These are phyloP conservation scores for Syrista parreyssii DNA, from an alignment of 2,888 invertebrate species.

Conservation along the genomic window DNA sequence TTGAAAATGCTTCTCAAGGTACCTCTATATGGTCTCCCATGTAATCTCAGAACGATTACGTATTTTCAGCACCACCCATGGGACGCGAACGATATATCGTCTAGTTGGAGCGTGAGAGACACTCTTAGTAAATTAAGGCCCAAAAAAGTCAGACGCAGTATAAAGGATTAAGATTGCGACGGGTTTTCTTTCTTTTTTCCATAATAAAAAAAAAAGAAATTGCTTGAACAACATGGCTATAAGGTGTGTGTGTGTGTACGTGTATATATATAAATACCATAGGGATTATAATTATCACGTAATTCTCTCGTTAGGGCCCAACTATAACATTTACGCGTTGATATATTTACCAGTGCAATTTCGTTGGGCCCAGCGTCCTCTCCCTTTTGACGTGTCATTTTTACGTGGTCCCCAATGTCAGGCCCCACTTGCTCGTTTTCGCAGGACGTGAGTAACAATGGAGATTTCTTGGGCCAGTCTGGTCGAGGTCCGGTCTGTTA, in stretches of 20 bases:
- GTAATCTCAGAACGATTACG: conserved; percentile 47
- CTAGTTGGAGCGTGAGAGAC: not conserved
- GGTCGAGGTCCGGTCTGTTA: not conserved
- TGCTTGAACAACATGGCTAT: not conserved
- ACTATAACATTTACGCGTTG: not conserved
- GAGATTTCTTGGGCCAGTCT: not conserved
- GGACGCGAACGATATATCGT: not conserved
- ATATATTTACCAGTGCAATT: not conserved
- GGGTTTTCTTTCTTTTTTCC: not conserved
- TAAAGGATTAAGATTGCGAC: not conserved
- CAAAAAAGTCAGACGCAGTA: not conserved
- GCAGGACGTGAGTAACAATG: not conserved
- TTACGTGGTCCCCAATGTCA: not conserved
- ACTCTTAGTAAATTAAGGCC: not conserved
- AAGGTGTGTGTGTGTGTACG: too few species aligned
- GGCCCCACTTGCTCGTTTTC: not conserved
- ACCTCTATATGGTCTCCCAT: conserved; percentile 52
- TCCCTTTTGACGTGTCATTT: not conserved
- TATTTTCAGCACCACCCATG: conserved; percentile 19
- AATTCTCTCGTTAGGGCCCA: not conserved
- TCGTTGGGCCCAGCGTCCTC: not conserved
- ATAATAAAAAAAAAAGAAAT: not conserved
- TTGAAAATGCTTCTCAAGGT: conserved; percentile 21
- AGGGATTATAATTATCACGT: not conserved
- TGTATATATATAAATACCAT: not conserved